Percentiles rank a stretch among this genome's conserved stretches.
Conservation (phyloP, 2,797 vertebrate genomes). For the Gymnodraco acuticeps region DNA sequence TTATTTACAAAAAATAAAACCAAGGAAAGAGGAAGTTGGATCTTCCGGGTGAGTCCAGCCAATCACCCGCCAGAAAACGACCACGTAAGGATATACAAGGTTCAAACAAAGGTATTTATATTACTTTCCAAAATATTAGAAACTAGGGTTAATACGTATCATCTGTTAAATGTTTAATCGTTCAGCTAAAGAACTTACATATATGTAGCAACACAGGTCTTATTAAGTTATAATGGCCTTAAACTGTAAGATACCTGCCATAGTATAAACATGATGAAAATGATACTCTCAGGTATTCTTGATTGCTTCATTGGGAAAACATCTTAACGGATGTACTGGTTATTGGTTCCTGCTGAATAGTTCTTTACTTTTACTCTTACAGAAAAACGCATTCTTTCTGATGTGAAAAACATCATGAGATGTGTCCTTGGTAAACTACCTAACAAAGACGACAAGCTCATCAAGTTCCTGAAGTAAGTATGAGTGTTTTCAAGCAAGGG, state of each 20-base stretch:
- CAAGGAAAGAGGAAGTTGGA: too few species aligned
- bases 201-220: not conserved
- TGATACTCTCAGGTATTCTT: not conserved
- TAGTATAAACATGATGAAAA: not conserved
- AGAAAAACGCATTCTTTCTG: constrained; percentile 15
- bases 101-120: too few species aligned
- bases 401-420: constrained; percentile 23
- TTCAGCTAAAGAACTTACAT: not conserved
- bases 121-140: too few species aligned
- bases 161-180: not conserved
- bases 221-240: not conserved
- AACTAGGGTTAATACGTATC: too few species aligned
- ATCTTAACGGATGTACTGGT: not conserved
- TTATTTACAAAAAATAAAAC: too few species aligned
- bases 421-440: not conserved
- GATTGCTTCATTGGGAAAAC: not conserved
- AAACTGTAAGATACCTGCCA: not conserved
- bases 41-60: too few species aligned
- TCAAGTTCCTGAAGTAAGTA: constrained; percentile 37
- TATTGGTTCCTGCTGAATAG: not conserved
- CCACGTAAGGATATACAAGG: too few species aligned
- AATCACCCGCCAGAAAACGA: too few species aligned
- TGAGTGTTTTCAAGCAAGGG: too few species aligned
- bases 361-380: constrained; percentile 4
- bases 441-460: not conserved